Conservation (phyloP, 2,113 vertebrate genomes). For the Labeo catla region DNA sequence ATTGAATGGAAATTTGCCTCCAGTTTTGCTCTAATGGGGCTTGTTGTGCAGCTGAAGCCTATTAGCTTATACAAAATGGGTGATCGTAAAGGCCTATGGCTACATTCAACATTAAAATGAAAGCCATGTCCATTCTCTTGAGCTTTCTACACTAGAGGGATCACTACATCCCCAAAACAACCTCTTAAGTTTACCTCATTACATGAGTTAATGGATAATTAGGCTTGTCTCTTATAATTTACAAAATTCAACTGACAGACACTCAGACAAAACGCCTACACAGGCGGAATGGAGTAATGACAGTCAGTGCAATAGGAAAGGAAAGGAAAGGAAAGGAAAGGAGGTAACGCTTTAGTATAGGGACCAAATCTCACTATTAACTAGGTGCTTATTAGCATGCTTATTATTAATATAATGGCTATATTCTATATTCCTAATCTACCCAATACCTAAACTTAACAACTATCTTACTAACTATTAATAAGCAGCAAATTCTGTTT, state of each 20-base stretch:
- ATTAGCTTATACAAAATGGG: background rate
- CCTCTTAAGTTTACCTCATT: background rate
- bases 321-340: background rate
- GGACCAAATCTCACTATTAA: too few relatives aligned
- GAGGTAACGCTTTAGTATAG: too few relatives aligned
- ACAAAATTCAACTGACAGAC: background rate
- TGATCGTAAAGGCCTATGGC: background rate
- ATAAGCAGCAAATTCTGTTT: too few relatives aligned
- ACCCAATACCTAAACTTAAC: too few relatives aligned
- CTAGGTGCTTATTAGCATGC: too few relatives aligned
- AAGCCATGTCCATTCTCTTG: background rate
- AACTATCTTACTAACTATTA: too few relatives aligned
- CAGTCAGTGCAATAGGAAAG: too few relatives aligned
- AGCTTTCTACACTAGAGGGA: background rate
- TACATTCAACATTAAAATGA: conserved; percentile 8
- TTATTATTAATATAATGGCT: too few relatives aligned
- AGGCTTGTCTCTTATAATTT: background rate
- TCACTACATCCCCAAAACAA: background rate
- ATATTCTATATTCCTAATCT: too few relatives aligned
- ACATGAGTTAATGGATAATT: background rate
- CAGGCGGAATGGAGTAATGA: background rate
- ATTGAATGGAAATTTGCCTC: background rate
- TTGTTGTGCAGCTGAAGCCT: background rate
- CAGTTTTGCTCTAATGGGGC: conserved; percentile 6
- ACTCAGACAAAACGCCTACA: background rate